phyloP scores from a whole-genome alignment of 2,888 invertebrate species.

The Rutpela maculata region DNA sequence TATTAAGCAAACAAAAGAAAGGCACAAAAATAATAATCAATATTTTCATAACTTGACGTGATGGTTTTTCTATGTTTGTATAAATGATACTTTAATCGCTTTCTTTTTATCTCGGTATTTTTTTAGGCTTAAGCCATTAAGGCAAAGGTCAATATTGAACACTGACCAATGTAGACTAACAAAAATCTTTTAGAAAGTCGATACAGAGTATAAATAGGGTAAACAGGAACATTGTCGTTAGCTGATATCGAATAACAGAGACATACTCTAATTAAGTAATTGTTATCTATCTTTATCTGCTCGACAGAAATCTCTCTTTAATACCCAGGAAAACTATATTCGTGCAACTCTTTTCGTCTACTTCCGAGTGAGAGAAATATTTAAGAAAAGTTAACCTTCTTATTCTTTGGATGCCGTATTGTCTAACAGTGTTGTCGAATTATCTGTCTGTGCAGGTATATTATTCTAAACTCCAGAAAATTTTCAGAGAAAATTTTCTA shows the following conservation, averaged over 20 bases:
- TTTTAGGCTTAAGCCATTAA: neutral
- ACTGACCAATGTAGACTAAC: neutral
- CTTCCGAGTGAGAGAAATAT: neutral
- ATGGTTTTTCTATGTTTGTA: neutral
- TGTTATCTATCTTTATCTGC: conserved; percentile 2
- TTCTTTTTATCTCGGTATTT: neutral
- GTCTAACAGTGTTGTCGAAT: too few species aligned
- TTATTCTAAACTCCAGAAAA: too few species aligned
- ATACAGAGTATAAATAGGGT: neutral
- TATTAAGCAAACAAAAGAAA: too few species aligned
- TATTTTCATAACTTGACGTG: too few species aligned
- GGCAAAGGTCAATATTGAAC: neutral
- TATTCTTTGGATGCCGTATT: too few species aligned
- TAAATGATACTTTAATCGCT: neutral
- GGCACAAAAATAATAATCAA: too few species aligned
- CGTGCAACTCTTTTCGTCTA: neutral
- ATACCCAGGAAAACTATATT: neutral
- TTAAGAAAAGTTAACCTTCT: too few species aligned
- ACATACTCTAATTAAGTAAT: conserved; percentile 9
- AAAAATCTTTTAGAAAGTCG: neutral
- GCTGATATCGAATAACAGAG: conserved; percentile 11
- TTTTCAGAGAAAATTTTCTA: too few species aligned
- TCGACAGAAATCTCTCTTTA: neutral
- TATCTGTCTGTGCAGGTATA: too few species aligned
- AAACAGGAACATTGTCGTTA: neutral